Base-by-base conservation (phyloP, 2,113 vertebrate species). In the Neotragus pygmaeus region DNA sequence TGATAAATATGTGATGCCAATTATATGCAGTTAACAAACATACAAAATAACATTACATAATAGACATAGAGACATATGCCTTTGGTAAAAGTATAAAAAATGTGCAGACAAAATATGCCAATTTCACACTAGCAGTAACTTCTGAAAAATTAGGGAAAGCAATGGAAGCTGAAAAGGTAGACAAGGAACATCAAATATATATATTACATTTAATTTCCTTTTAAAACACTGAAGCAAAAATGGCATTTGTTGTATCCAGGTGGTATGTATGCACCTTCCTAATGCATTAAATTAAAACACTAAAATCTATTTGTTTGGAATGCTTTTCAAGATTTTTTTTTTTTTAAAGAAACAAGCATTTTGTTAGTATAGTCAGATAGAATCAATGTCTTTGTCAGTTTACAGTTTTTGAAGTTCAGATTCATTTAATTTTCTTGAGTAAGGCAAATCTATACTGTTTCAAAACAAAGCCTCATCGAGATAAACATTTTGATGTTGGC, bases 341-440 rank as follows among this genome's bases (percentile, higher is more conserved):
- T 5, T 43, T 43, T 43, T 43, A 43, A 81, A 77, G 19, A 55
- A 96, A 78, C n/a, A 90, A 66, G 47, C 14, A 88, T 70, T 85
- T 36, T 87, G 51, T 85, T 80, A 96, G 33, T 86, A 66, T 28
- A 25, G 81, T 96, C 87, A 91, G 93, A 80, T 30, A 85, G 30
- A 96, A 84, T 51, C 85, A 82, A 95, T 70, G n/a, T 49, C 80
- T 92, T 86, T 93, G 7, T 90, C 55, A 47, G 36, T 73, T 87
- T 81, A 47, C 64, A 4, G 21, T 39, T 92, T 92, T 95, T 58
- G 12, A 87, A 78, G 51, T 91, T 95, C n/a, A 86, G 14, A 82
- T 70, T 94, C 36, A 39, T 95, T 91, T 75, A 21, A 17, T 91
- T 97, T 97, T 75, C 95, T 95, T 51, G 45, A 75, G 64, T 58